These are phyloP conservation scores for Manis crassicaudata DNA, from an alignment of 2,797 vertebrate genomes.

Conservation along the genomic window DNA sequence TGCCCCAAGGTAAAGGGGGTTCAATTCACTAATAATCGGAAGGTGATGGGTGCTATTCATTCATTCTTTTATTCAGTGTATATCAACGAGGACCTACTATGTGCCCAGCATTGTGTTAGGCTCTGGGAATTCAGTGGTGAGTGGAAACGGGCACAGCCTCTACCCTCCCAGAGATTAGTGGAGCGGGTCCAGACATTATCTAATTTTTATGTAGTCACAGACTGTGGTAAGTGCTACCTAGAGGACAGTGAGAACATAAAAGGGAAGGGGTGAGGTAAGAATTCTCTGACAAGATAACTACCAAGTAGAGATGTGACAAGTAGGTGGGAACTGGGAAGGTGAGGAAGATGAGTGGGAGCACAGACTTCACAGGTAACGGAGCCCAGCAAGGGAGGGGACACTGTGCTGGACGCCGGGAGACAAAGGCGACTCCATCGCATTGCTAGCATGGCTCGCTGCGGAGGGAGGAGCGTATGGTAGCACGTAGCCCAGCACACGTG, in stretches of 20 bases:
- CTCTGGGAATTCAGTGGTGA: not conserved
- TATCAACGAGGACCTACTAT: rapidly evolving
- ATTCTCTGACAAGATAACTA: not conserved
- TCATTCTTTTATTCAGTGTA: not conserved
- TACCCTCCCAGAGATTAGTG: not conserved
- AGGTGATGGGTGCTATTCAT: not conserved
- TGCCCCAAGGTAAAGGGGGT: constrained; percentile 89
- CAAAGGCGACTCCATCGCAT: too few species aligned
- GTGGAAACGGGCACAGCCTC: not conserved
- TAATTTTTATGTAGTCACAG: not conserved
- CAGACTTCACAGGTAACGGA: not conserved
- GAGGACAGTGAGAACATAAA: not conserved
- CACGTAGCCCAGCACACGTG: too few species aligned
- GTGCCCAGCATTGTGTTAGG: not conserved
- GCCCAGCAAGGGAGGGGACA: not conserved
- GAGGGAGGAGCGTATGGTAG: not conserved
- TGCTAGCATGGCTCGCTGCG: not conserved
- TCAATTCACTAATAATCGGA: not conserved
- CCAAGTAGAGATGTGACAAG: not conserved
- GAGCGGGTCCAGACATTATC: not conserved
- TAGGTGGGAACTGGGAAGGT: not conserved
- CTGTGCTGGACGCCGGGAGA: not conserved
- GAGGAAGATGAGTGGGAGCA: not conserved
- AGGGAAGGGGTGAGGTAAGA: not conserved
- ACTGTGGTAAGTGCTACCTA: not conserved